Base-by-base conservation (phyloP, 2,888 invertebrate genomes). In the Polymixis flavicincta region DNA sequence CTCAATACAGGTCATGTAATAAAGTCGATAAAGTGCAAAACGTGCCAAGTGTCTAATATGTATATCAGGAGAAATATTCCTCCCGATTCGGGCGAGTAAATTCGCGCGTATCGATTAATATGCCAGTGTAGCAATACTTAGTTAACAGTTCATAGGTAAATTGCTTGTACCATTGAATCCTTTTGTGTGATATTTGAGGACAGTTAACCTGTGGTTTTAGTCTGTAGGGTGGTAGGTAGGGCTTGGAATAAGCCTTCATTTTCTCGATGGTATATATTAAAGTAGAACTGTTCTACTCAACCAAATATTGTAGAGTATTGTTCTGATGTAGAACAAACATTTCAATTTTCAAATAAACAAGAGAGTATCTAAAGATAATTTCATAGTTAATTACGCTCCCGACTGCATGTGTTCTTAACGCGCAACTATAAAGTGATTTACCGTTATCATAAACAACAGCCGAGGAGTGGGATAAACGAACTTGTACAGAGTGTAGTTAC, bases 381-480 rank as follows among this genome's bases (percentile, higher is more conserved):
- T 52, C 52, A 67, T 60, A 66, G 74, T 75, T 64, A 78, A 85
- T 83, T 72, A 64, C 57, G 28, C 71, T 52, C 52, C 45, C 45
- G 13, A 78, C 60, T 82, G 77, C 74, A 73, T 75, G 69, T 76
- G 81, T 75, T 68, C 67, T 66, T 73, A 71, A 66, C 64, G 78
- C 70, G 65, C 50, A 74, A 87, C 80, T 70, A 71, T 83, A 55
- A 81, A 83, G 74, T 84, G 83, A 83, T 85, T 83, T 74, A 85
- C 69, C 45, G 83, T 87, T 76, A 87, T 76, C 70, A 83, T 78
- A 87, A 78, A 83, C 85, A 78, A 84, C 75, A 55, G 60, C 52
- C 71, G 52, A 68, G 57, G 42, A 87, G 76, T 71, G 78, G 82
- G 52, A 76, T 84, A 82, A 84, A 80, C 71, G 63, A 80, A 82